Percentiles rank a stretch among this genome's conserved stretches.
Evolutionary conservation across 2,113 vertebrate genomes (phyloP).

Genomic region (Hiodon tergisus): DNA sequence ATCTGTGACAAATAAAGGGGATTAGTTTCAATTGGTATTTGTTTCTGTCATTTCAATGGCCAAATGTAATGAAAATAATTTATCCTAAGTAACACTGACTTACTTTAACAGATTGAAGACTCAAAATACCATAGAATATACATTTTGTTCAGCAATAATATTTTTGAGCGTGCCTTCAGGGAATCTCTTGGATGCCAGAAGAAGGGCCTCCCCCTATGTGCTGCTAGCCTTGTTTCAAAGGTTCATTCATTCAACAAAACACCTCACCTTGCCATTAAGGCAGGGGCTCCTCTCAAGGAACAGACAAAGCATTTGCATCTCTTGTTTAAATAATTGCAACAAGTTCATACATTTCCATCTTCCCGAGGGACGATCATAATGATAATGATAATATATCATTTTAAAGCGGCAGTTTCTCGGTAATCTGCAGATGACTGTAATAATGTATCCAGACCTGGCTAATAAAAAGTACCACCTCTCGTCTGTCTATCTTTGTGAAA

Average conservation of each 20-base stretch:
- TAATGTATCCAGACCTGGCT: neutral
- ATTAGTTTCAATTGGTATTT: too few species aligned
- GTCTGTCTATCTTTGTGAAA: too few species aligned
- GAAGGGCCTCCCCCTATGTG: conserved; percentile 19
- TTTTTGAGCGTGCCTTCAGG: conserved; percentile 51
- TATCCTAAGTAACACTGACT: neutral
- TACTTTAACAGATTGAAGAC: neutral
- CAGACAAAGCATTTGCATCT: conserved; percentile 43
- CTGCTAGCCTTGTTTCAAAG: conserved; percentile 16
- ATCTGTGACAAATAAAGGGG: too few species aligned
- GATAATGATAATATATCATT: too few species aligned
- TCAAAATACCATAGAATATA: conserved; percentile 15
- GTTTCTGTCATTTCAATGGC: too few species aligned
- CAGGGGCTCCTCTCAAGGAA: conserved; percentile 31
- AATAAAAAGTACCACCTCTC: neutral
- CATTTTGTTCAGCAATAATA: conserved; percentile 55
- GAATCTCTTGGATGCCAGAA: conserved; percentile 52
- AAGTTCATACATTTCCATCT: neutral
- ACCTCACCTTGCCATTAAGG: conserved; percentile 51
- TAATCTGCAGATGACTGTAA: neutral
- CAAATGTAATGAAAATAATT: neutral
- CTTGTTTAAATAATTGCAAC: conserved; percentile 14
- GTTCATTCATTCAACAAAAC: conserved; percentile 47
- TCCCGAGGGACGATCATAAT: too few species aligned
- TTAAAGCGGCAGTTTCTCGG: neutral